These are phyloP conservation scores for Microhierax caerulescens DNA, from an alignment of 2,797 vertebrate species.

Conservation along the genomic window DNA sequence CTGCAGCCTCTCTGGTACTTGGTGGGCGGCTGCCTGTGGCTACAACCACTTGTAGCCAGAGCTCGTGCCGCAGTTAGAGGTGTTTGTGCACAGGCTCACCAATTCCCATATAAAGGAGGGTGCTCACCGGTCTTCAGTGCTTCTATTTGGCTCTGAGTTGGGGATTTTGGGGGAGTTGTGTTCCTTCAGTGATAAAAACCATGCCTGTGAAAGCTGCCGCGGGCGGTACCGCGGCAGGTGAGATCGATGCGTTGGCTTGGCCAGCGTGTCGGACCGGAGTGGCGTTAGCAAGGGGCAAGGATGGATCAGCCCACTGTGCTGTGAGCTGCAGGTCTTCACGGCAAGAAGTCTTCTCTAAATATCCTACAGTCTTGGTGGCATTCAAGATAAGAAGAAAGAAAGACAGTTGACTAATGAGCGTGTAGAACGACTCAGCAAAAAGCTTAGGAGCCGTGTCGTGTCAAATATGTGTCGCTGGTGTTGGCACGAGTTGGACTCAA, in stretches of 20 bases:
- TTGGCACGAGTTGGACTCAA: fast-evolving
- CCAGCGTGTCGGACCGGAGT: not conserved
- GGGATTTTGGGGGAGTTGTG: not conserved
- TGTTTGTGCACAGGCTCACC: not conserved
- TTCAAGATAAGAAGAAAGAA: not conserved
- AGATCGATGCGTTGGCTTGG: not conserved
- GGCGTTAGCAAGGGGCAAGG: not conserved
- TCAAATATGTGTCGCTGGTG: fast-evolving
- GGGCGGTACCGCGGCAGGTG: not conserved
- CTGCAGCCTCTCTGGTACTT: not conserved
- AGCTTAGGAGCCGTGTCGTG: fast-evolving
- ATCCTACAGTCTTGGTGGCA: not conserved
- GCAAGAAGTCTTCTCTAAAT: not conserved
- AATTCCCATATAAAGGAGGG: not conserved
- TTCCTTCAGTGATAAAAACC: not conserved
- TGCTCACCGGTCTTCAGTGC: not conserved
- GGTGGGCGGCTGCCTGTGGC: fast-evolving
- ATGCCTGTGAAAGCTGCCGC: not conserved
- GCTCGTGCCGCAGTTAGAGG: not conserved
- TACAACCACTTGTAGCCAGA: fast-evolving
- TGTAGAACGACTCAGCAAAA: not conserved
- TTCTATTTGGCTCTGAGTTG: not conserved
- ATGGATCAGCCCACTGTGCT: fast-evolving
- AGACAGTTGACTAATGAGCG: not conserved
- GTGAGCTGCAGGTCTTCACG: not conserved